Conservation (phyloP, 2,888 invertebrate genomes). For the Folsomia candida region DNA sequence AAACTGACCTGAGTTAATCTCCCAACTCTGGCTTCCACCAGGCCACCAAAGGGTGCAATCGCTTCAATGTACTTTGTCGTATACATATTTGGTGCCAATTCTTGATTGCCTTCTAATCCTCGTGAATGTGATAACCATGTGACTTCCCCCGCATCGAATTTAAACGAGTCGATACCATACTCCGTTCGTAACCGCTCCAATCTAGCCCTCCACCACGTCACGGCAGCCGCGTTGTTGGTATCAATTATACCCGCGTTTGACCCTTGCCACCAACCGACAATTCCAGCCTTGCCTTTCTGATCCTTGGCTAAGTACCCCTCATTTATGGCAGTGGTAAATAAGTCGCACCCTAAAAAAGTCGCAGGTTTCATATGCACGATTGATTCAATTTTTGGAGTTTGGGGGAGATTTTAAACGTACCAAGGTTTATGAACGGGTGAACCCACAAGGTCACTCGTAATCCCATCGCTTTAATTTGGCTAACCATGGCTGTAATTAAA, state of each 20-base stretch:
- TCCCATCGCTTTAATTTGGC: conserved; percentile 56
- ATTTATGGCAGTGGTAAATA: conserved; percentile 58
- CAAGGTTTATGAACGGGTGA: conserved; percentile 76
- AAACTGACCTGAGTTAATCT: conserved; percentile 62
- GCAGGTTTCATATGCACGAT: no score
- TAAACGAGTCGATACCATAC: conserved; percentile 70
- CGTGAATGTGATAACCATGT: conserved; percentile 64
- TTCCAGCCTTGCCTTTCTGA: conserved; percentile 51
- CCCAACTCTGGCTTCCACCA: conserved; percentile 70
- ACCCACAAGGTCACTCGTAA: conserved; percentile 79
- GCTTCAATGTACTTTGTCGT: conserved; percentile 40
- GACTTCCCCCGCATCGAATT: conserved; percentile 78
- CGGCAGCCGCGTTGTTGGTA: conserved; percentile 68
- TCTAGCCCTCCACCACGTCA: conserved; percentile 53
- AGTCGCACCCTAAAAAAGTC: conserved; percentile 60
- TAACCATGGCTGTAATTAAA: no score
- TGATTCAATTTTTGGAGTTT: background rate
- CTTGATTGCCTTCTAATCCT: background rate
- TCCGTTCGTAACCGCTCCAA: conserved; percentile 59
- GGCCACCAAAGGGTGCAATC: conserved; percentile 56
- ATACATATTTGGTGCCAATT: conserved; percentile 29
- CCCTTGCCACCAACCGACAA: conserved; percentile 56
- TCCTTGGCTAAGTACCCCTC: conserved; percentile 61
- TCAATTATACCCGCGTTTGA: conserved; percentile 62
- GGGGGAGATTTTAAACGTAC: conserved; percentile 19